phyloP scores from a whole-genome alignment of 2,797 vertebrate genomes.

The Anguilla obscura region DNA sequence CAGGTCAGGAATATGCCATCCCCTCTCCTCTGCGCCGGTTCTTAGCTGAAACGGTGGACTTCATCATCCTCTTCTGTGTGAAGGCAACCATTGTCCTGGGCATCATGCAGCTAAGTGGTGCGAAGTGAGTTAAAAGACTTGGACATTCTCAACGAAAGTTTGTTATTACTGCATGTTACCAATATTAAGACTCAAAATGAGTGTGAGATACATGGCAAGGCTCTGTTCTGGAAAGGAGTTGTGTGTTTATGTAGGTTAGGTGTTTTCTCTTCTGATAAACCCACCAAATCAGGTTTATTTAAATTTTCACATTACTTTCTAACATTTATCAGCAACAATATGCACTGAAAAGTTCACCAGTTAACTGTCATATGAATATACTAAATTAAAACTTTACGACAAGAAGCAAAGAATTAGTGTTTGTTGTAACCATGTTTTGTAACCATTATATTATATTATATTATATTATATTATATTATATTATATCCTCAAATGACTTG shows the following conservation, averaged over 20 bases:
- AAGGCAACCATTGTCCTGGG: slow-evolving; percentile 91
- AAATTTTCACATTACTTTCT: not conserved
- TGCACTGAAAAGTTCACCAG: not conserved
- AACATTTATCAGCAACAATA: not conserved
- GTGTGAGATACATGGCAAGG: not conserved
- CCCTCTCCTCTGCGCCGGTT: slow-evolving; percentile 90
- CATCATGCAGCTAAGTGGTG: slow-evolving; percentile 93
- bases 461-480: not conserved
- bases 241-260: not conserved
- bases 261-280: not conserved
- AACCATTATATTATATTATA: not conserved
- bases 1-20: slow-evolving; percentile 88
- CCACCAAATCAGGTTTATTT: not conserved
- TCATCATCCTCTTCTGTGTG: slow-evolving; percentile 94
- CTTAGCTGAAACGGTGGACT: slow-evolving; percentile 93
- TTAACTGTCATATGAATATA: not conserved
- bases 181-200: not conserved
- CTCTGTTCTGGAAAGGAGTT: not conserved
- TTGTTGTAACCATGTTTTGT: no score
- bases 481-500: not conserved
- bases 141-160: not conserved
- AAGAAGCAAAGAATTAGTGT: no score
- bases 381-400: not conserved
- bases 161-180: not conserved
- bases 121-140: slow-evolving; percentile 76